Conservation (phyloP, 2,888 invertebrate species). For the Phorcus lineatus region DNA sequence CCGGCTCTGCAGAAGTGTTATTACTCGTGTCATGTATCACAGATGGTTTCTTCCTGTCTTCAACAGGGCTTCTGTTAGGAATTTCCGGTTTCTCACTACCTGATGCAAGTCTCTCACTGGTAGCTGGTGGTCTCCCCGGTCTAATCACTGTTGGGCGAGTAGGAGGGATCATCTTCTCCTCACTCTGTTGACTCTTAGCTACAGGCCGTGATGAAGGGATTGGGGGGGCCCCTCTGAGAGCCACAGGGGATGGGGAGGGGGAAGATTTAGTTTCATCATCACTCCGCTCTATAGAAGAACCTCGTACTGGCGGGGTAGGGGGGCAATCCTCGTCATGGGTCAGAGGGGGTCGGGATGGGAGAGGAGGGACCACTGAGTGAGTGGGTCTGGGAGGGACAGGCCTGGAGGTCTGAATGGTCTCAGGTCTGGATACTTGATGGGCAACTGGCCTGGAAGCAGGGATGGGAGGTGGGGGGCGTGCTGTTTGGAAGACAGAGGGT, state of each 20-base stretch:
- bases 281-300: background rate
- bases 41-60: background rate
- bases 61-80: background rate
- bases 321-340: background rate
- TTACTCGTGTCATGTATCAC: background rate
- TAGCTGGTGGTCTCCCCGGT: conserved; percentile 20
- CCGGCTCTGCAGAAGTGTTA: background rate
- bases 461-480: background rate
- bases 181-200: background rate
- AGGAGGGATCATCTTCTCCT: background rate
- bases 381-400: background rate
- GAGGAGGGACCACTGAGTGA: background rate
- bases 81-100: background rate
- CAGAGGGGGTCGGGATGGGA: background rate
- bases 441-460: background rate
- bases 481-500: background rate
- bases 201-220: background rate
- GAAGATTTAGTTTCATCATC: background rate
- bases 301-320: background rate
- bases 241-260: background rate
- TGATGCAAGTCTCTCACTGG: background rate
- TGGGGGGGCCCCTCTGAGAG: background rate
- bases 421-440: conserved; percentile 9
- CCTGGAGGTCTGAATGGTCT: background rate
- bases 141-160: conserved; percentile 27